Evolutionary conservation across 2,797 vertebrate genomes (phyloP), one percentile per base, ranked within the genome.

Genomic region (Cyprinella venusta): DNA sequence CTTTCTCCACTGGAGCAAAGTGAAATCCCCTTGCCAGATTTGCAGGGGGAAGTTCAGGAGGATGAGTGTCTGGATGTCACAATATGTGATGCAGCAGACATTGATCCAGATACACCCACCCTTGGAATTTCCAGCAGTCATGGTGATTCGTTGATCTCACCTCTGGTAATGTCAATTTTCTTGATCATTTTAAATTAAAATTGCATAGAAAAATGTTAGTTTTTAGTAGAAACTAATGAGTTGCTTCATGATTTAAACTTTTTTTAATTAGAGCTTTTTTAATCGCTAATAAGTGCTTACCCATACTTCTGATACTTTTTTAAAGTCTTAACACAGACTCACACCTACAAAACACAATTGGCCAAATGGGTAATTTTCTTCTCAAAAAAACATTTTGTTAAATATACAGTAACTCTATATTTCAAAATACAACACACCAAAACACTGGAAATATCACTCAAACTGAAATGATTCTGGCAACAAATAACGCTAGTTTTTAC

Each of bases 11-110:
- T 84, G 24, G 63, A 77, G 72, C 38, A 65, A 7, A 50, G 30
- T 45, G 42, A 50, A 65, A 65, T 50, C 19, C 38, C n/a, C 68
- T 30, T 69, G 38, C 59, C 61, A 38, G 65, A 81, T 16, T 40
- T 61, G 21, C 13, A 65, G 68, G 59, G 36, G 56, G 70, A 86
- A 79, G 48, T 79, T 67, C 80, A 82, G 24, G 80, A 79, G 74
- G 81, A 82, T 36, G 42, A 68, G 61, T 85, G 70, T 76, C 45
- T 70, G 42, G 75, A 79, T 86, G 81, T 75, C 80, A 86, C 26
- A 3, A 75, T 79, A 74, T 72, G 80, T 74, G 75, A 86, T 65
- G 75, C 52, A 48, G 63, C 52, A n/a, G 76, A 79, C 61, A 82
- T 83, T 64, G 21, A n/a, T 80, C 42, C 69, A 30, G 42, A 74